Evolutionary conservation across 2,888 invertebrate genomes (phyloP), one percentile per base, ranked within the genome.

Genomic region (Piscicola geometra): DNA sequence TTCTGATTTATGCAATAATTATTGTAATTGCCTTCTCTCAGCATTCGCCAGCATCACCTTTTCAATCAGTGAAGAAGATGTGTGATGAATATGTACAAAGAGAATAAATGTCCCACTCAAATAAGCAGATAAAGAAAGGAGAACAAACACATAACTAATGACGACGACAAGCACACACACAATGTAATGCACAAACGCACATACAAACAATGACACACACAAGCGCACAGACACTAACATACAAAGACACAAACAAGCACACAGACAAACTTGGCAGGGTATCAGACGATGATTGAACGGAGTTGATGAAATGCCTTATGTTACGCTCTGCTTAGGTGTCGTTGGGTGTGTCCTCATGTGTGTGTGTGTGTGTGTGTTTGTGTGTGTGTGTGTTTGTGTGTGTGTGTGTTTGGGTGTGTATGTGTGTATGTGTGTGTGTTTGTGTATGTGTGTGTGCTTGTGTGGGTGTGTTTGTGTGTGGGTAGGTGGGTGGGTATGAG

Each of bases 261-360:
- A 41, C 21, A 41, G 12, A 70, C 35, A n/a, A n/a, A 41, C 47
- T 70, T 70, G 28, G 36, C 47, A 41, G 36, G 70, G 36, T 70
- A 41, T 36, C 30, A 36, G 36, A 25, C n/a, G 47, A 28, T 28
- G 56, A 28, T 70, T 25, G 41, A 0, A 28, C 28, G 15, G 36
- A 41, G 36, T 36, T 70, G 47, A 67, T 66, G 30, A 32, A 76
- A 41, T 30, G 64, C 36, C 75, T 25, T 67, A 66, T 76, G 52
- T n/a, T 64, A 47, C 2, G 25, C 1, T 64, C 30, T 69, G 28
- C 52, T 21, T 52, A 66, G 50, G 21, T 75, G 25, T 68, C n/a
- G 47, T 33, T 76, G 52, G 78, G 56, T 76, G n/a, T 71, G 60
- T 76, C n/a, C 76, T 66, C 67, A 30, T 21, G 25, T 30, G 25